A percentile compares a stretch with the other conserved stretches of the same genome.
Evolutionary conservation across 2,113 vertebrate genomes (phyloP).

Genomic region (Salvator merianae): DNA sequence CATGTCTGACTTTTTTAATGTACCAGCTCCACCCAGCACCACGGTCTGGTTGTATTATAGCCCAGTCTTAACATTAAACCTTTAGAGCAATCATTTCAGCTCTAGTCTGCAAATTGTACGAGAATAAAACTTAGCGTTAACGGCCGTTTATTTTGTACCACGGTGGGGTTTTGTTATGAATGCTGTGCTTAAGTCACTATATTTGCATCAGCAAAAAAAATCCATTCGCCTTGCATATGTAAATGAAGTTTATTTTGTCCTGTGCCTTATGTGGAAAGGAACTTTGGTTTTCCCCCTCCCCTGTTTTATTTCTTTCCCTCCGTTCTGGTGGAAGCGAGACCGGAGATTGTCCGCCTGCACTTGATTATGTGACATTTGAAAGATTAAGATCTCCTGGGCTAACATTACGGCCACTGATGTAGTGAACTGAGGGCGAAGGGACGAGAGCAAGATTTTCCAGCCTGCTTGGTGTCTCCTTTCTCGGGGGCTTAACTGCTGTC

Average conservation of each 20-base stretch:
- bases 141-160: constrained; percentile 85
- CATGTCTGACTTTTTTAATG: constrained; percentile 86
- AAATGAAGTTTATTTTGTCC: constrained; percentile 92
- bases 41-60: constrained; percentile 82
- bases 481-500: constrained; percentile 51
- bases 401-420: constrained; percentile 70
- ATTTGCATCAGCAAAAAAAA: constrained; percentile 80
- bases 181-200: constrained; percentile 83
- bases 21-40: constrained; percentile 76
- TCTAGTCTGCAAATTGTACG: constrained; percentile 79
- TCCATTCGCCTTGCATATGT: constrained; percentile 78
- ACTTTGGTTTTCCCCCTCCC: constrained; percentile 68
- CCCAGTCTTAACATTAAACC: constrained; percentile 75
- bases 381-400: constrained; percentile 51
- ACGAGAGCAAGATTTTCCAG: constrained; percentile 58
- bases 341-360: constrained; percentile 68
- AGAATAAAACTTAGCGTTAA: constrained; percentile 92
- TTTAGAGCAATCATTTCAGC: constrained; percentile 70
- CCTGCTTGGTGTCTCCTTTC: constrained; percentile 67
- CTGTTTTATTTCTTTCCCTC: constrained; percentile 2
- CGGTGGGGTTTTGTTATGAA: constrained; percentile 86
- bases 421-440: constrained; percentile 72
- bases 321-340: constrained; percentile 73
- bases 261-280: constrained; percentile 97
- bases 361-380: constrained; percentile 43